A percentile compares a stretch with the other conserved stretches of the same genome.
These are phyloP conservation scores for Syncerus caffer DNA, from an alignment of 2,797 vertebrate species.

Conservation along the genomic window DNA sequence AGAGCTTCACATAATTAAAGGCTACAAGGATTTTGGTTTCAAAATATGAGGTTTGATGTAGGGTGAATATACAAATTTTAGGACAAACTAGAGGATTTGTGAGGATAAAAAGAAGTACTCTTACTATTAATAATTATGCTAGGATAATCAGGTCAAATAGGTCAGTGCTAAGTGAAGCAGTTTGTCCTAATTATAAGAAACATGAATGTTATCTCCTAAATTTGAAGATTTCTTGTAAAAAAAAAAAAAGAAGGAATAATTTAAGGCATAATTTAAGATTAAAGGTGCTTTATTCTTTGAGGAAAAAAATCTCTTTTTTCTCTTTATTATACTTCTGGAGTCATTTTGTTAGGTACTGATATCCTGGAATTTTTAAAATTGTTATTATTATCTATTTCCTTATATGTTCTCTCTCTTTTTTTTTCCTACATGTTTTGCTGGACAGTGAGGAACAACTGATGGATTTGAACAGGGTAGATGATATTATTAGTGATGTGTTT, in stretches of 20 bases:
- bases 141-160: background rate
- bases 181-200: background rate
- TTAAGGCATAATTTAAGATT: background rate
- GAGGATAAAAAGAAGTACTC: background rate
- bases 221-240: background rate
- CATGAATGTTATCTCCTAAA: background rate
- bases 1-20: background rate
- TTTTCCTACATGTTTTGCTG: background rate
- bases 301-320: background rate
- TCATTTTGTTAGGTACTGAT: background rate
- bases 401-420: background rate
- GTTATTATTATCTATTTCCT: background rate
- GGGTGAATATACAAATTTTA: background rate
- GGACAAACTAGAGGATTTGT: background rate
- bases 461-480: background rate
- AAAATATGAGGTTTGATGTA: background rate
- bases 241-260: background rate
- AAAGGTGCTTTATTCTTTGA: background rate
- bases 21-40: background rate
- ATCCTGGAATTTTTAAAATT: background rate
- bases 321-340: background rate
- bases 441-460: background rate
- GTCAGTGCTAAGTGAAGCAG: background rate
- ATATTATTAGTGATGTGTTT: background rate
- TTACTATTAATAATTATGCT: background rate